phyloP scores from a whole-genome alignment of 1,140 invertebrate genomes.

The Cherax quadricarinatus region DNA sequence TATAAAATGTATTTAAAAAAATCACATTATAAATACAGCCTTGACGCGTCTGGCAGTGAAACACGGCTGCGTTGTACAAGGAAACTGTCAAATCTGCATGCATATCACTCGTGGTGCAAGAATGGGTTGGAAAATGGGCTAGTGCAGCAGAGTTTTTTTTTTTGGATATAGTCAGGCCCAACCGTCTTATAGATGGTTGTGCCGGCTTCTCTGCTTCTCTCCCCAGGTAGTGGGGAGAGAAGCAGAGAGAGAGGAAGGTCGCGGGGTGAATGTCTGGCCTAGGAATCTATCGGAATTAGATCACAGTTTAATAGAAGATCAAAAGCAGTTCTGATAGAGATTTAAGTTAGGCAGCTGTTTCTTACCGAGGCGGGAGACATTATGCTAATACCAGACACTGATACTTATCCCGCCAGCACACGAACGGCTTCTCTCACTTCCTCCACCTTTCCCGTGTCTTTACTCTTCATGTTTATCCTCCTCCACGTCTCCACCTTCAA shows the following conservation, averaged over 20 bases:
- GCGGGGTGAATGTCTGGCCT: neutral
- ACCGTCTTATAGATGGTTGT: too few species aligned
- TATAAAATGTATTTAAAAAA: too few species aligned
- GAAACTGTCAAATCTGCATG: too few species aligned
- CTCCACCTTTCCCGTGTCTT: neutral
- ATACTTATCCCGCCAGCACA: neutral
- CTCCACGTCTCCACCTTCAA: neutral
- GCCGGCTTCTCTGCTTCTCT: too few species aligned
- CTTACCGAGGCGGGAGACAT: slow-evolving; percentile 35
- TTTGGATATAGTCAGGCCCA: too few species aligned
- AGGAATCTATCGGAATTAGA: neutral
- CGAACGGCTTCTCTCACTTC: neutral
- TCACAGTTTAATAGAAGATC: slow-evolving; percentile 41
- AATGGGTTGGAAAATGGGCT: too few species aligned
- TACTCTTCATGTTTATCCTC: neutral
- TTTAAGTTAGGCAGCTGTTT: slow-evolving; percentile 37
- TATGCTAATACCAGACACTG: slow-evolving; percentile 28
- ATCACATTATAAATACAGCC: too few species aligned
- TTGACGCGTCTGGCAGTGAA: too few species aligned
- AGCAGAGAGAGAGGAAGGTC: neutral
- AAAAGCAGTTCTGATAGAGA: slow-evolving; percentile 48
- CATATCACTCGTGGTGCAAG: too few species aligned
- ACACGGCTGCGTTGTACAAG: too few species aligned
- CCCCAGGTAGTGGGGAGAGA: too few species aligned
- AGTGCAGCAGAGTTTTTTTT: too few species aligned